Base-by-base conservation (phyloP, 2,113 vertebrate species). In the Sebastes fasciatus region DNA sequence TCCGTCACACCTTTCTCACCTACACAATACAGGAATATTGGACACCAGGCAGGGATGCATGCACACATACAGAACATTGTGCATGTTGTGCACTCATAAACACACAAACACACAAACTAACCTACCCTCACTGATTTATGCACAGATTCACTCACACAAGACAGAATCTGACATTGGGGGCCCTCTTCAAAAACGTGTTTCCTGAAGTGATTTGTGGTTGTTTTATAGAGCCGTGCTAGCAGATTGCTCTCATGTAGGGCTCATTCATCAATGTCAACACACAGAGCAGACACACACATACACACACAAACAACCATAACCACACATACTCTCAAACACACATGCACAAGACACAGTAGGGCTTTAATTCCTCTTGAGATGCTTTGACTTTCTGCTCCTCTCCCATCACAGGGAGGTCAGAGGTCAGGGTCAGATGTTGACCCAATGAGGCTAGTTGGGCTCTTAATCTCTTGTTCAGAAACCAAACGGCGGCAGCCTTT, bases 211-310 rank as follows among this genome's bases (percentile, higher is more conserved):
- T 88, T 79, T 88, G 90, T 82, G 85, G 82, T 88, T 83, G 70
- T 85, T 93, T 85, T 74, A 86, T 86, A 60, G 77, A 89, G 86
- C 80, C 26, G 52, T 83, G 79, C 34, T 57, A 87, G 86, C 87
- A 92, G 91, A 93, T 90, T 93, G 91, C 83, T 84, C 69, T 79
- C 69, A 89, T 90, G 91, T 90, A 60, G 80, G 67, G 58, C 91
- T 89, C 88, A 91, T 94, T 91, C 82, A 86, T 94, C 93, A 92
- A 40, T 89, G 91, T 92, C 91, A 94, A 4, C 61, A 49, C 77
- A 54, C 57, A 57, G 34, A 34, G 34, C 74, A 6, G 71, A 19
- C 67, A 48, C 57, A 61, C 77, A 63, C 6, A 45, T 11, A 51
- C 49, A 55, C 79, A 51, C 11, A 21, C 70, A 72, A 34, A 75